phyloP scores from a whole-genome alignment of 2,888 invertebrate genomes.

The Celastrina argiolus region DNA sequence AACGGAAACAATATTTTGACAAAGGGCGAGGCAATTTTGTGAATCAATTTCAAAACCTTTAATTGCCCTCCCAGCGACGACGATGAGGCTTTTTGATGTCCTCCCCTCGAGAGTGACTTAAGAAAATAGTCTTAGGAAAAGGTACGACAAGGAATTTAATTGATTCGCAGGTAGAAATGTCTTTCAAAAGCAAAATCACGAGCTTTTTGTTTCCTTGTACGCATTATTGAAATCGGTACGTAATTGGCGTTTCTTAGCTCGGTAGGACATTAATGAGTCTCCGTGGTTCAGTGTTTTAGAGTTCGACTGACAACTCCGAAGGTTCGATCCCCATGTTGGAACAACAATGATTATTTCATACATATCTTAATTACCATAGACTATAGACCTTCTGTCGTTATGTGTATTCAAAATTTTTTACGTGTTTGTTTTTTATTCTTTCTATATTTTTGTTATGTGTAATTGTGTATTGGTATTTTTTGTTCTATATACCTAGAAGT shows the following conservation, averaged over 20 bases:
- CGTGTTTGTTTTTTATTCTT: too few relatives aligned
- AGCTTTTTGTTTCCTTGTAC: conserved; percentile 29
- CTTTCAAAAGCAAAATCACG: conserved; percentile 39
- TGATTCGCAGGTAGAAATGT: conserved; percentile 59
- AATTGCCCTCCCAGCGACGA: conserved; percentile 57
- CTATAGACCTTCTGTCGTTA: too few relatives aligned
- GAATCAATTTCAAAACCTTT: conserved; percentile 71
- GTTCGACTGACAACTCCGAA: too few relatives aligned
- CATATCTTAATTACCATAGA: too few relatives aligned
- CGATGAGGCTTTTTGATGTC: conserved; percentile 52
- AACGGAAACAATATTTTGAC: conserved; percentile 62
- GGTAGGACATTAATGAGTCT: not conserved
- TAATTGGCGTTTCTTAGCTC: not conserved
- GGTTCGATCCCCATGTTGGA: too few relatives aligned
- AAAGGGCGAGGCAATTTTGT: conserved; percentile 51
- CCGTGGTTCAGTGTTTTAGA: too few relatives aligned
- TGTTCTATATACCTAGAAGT: too few relatives aligned
- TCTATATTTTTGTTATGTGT: too few relatives aligned
- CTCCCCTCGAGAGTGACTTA: conserved; percentile 42
- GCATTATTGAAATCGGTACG: conserved; percentile 34
- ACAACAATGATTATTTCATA: too few relatives aligned
- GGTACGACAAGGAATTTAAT: conserved; percentile 66
- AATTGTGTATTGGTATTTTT: too few relatives aligned
- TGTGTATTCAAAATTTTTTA: too few relatives aligned
- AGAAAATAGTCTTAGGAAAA: conserved; percentile 55